Evolutionary conservation across 2,797 vertebrate species (phyloP).

Genomic region (Alosa sapidissima): DNA sequence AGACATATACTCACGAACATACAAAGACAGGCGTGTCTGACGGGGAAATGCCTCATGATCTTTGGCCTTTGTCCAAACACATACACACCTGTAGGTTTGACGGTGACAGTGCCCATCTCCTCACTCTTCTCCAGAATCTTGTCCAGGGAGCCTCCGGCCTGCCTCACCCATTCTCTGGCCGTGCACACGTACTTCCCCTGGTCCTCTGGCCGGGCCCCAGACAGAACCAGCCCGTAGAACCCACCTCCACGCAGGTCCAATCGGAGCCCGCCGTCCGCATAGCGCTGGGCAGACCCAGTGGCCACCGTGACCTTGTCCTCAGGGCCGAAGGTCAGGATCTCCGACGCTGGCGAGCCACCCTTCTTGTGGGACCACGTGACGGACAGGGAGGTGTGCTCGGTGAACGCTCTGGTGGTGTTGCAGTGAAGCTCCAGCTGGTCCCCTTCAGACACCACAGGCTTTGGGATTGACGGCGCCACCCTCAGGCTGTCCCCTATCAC

Average conservation of each 20-base stretch:
- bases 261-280: constrained; percentile 68
- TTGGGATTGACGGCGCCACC: constrained; percentile 50
- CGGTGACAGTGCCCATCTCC: constrained; percentile 75
- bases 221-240: constrained; percentile 66
- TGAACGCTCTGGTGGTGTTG: constrained; percentile 54
- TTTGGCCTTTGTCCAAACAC: no score
- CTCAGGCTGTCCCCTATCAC: constrained; percentile 78
- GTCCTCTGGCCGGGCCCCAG: constrained; percentile 61
- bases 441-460: constrained; percentile 63
- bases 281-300: constrained; percentile 67
- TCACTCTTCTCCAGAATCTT: constrained; percentile 78
- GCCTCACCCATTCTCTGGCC: constrained; percentile 77
- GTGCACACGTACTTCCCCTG: constrained; percentile 74
- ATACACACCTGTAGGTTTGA: constrained; percentile 84
- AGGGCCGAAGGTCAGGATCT: constrained; percentile 74
- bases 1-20: neutral
- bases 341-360: constrained; percentile 39
- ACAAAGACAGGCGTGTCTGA: neutral
- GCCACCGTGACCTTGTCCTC: constrained; percentile 69
- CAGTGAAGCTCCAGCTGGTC: constrained; percentile 76
- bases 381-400: constrained; percentile 75
- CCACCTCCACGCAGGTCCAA: constrained; percentile 69
- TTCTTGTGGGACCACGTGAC: constrained; percentile 72
- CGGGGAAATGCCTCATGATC: neutral
- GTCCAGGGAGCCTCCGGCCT: constrained; percentile 70